Evolutionary conservation across 2,888 invertebrate genomes (phyloP).

Genomic region (Hydroisotoma schaefferi): DNA sequence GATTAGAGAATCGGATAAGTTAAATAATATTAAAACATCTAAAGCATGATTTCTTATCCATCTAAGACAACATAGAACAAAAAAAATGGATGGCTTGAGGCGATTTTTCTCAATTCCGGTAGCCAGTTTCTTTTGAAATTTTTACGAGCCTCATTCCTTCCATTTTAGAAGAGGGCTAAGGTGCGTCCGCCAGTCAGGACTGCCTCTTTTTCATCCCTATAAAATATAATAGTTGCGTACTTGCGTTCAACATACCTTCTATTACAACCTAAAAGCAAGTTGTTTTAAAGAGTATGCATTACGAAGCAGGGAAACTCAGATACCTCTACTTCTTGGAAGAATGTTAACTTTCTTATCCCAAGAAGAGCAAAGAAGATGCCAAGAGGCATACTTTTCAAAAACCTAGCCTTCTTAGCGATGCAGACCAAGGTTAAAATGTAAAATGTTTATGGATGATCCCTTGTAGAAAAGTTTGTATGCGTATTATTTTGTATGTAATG

Average conservation of each 20-base stretch:
- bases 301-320: too few relatives aligned
- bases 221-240: too few relatives aligned
- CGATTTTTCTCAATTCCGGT: constrained; percentile 48
- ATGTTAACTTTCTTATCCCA: constrained; percentile 4
- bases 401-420: too few relatives aligned
- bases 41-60: constrained; percentile 2
- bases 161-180: constrained; percentile 17
- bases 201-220: constrained; percentile 27
- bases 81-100: constrained; percentile 37
- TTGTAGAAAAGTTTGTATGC: too few relatives aligned
- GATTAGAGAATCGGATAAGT: constrained; percentile 6
- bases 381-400: constrained; percentile 10
- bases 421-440: constrained; percentile 1
- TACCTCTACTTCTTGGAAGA: too few relatives aligned
- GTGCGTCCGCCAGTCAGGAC: constrained; percentile 45
- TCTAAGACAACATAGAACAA: constrained; percentile 7
- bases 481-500: background rate
- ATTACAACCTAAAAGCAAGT: background rate
- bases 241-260: constrained; percentile 21
- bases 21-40: constrained; percentile 2
- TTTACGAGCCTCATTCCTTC: constrained; percentile 48
- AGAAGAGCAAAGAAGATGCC: constrained; percentile 5
- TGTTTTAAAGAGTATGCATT: too few relatives aligned
- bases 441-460: background rate
- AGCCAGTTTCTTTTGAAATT: constrained; percentile 49